These are phyloP conservation scores for Lasioglossum baleicum DNA, from an alignment of 1,140 invertebrate species.

Conservation along the genomic window DNA sequence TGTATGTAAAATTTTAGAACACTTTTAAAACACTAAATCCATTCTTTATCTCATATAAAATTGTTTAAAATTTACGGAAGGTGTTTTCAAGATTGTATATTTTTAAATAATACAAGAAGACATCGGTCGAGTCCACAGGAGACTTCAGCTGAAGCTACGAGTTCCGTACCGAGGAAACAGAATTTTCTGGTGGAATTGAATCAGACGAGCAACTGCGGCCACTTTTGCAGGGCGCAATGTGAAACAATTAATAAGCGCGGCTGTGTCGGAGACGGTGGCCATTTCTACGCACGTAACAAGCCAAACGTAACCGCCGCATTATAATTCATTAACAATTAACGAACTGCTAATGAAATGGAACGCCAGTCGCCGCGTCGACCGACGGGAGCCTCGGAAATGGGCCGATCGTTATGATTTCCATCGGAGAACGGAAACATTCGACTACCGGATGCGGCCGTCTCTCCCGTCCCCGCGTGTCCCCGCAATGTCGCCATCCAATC, in stretches of 20 bases:
- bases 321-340: slow-evolving; percentile 63
- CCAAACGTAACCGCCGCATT: slow-evolving; percentile 31
- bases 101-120: too few relatives aligned
- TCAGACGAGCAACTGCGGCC: background rate
- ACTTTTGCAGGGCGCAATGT: slow-evolving; percentile 29
- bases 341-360: slow-evolving; percentile 61
- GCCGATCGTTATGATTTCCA: slow-evolving; percentile 40
- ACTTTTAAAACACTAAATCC: too few relatives aligned
- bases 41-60: too few relatives aligned
- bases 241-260: slow-evolving; percentile 53
- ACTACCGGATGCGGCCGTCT: slow-evolving; percentile 10
- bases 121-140: too few relatives aligned
- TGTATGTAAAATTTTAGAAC: too few relatives aligned
- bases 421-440: slow-evolving; percentile 24
- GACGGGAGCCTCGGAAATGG: slow-evolving; percentile 18
- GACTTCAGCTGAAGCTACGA: background rate
- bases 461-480: background rate
- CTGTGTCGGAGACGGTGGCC: background rate
- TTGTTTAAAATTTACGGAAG: too few relatives aligned
- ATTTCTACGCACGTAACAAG: slow-evolving; percentile 17
- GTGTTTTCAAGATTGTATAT: too few relatives aligned
- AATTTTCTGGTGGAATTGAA: slow-evolving; percentile 1
- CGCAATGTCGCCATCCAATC: background rate
- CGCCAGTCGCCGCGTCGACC: slow-evolving; percentile 5
- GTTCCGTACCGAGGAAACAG: background rate